These are phyloP conservation scores for Latrodectus hesperus DNA, from an alignment of 2,888 invertebrate genomes.

Conservation along the genomic window DNA sequence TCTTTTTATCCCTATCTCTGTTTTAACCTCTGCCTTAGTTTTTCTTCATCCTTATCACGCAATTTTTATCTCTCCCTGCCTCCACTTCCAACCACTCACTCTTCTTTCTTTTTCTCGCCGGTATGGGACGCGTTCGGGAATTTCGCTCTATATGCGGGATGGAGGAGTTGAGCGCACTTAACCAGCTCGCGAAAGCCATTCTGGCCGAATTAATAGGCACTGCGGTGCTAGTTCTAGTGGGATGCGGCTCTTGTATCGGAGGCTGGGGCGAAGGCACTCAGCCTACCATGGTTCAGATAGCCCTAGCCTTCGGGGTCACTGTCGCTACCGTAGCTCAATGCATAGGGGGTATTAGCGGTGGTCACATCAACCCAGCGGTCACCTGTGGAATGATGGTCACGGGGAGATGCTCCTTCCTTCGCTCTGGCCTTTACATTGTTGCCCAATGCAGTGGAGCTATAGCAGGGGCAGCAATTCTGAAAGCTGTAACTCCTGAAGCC, in stretches of 20 bases:
- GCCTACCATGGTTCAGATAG: constrained; percentile 82
- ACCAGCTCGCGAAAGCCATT: constrained; percentile 83
- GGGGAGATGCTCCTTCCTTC: constrained; percentile 84
- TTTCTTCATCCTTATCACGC: constrained; percentile 28
- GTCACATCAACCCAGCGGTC: constrained; percentile 94
- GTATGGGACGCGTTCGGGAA: constrained; percentile 54
- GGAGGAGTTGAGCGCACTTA: constrained; percentile 44
- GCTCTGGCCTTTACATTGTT: constrained; percentile 86
- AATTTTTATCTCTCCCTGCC: constrained; percentile 9
- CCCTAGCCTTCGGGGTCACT: constrained; percentile 89
- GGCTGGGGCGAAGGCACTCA: constrained; percentile 76
- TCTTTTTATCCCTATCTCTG: background rate
- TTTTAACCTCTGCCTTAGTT: constrained; percentile 1
- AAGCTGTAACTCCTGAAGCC: constrained; percentile 76
- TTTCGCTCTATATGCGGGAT: constrained; percentile 49
- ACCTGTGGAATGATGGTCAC: constrained; percentile 86
- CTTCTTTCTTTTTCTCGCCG: background rate
- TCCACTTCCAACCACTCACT: background rate
- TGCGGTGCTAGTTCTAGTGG: constrained; percentile 85
- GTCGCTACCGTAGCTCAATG: constrained; percentile 90
- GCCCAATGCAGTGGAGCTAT: constrained; percentile 89
- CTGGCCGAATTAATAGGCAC: constrained; percentile 92
- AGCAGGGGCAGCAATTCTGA: constrained; percentile 70
- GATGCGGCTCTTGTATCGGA: constrained; percentile 86
- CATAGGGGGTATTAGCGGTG: constrained; percentile 87